These are phyloP conservation scores for Chrysopilus asiliformis DNA, from an alignment of 2,888 invertebrate species.

Conservation along the genomic window DNA sequence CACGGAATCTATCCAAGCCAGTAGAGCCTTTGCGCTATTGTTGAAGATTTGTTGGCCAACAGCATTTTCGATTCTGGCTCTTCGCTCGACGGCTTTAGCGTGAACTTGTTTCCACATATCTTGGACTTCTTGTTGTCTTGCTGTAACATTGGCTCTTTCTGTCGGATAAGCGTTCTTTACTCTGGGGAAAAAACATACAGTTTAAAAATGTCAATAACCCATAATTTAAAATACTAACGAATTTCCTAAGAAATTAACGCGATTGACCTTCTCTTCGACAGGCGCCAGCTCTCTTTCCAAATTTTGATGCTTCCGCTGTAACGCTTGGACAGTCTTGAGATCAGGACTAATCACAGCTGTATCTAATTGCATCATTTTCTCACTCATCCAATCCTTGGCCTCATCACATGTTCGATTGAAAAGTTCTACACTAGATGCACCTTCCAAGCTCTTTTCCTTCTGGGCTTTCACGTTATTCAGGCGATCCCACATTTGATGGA, in stretches of 20 bases:
- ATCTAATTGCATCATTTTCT: slow-evolving; percentile 85
- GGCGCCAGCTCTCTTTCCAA: slow-evolving; percentile 90
- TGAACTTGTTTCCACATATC: slow-evolving; percentile 80
- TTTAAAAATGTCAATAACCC: not conserved
- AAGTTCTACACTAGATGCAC: slow-evolving; percentile 85
- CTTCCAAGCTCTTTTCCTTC: slow-evolving; percentile 84
- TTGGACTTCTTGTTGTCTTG: slow-evolving; percentile 70
- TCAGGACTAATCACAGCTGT: slow-evolving; percentile 66
- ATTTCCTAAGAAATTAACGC: slow-evolving; percentile 76
- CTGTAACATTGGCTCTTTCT: slow-evolving; percentile 74
- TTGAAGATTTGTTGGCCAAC: slow-evolving; percentile 79
- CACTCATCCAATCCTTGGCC: slow-evolving; percentile 93
- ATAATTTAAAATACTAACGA: slow-evolving; percentile 41
- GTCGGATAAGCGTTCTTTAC: slow-evolving; percentile 87
- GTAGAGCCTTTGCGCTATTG: slow-evolving; percentile 59
- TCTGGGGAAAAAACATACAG: slow-evolving; percentile 32
- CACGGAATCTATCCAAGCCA: slow-evolving; percentile 71
- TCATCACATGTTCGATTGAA: slow-evolving; percentile 95
- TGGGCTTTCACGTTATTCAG: slow-evolving; percentile 74
- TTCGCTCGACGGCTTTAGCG: slow-evolving; percentile 69
- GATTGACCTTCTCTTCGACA: slow-evolving; percentile 82
- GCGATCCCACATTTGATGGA: slow-evolving; percentile 80
- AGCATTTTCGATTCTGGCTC: slow-evolving; percentile 78
- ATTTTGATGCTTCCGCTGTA: slow-evolving; percentile 85
- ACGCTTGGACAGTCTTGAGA: slow-evolving; percentile 77